A percentile compares a stretch with the other conserved stretches of the same genome.
Evolutionary conservation across 1,140 invertebrate species (phyloP).

Genomic region (Potamilus streckersoni): DNA sequence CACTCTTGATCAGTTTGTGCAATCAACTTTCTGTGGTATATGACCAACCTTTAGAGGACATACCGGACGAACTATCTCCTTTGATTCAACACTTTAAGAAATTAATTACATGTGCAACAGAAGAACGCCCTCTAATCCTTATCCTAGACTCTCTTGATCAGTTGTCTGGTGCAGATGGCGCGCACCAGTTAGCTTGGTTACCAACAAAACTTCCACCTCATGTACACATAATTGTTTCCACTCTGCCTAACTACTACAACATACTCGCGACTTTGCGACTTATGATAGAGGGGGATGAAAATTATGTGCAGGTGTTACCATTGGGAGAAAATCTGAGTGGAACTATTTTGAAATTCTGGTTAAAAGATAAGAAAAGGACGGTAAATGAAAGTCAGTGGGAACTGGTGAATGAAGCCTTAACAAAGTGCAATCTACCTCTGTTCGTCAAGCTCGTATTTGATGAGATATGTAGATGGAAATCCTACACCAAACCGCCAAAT

Average conservation of each 20-base stretch:
- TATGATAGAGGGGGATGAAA: slow-evolving; percentile 90
- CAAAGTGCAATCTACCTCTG: slow-evolving; percentile 94
- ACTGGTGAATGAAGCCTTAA: slow-evolving; percentile 89
- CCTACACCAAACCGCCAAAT: slow-evolving; percentile 93
- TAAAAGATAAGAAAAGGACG: slow-evolving; percentile 89
- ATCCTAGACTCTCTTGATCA: slow-evolving; percentile 68
- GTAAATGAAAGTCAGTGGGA: slow-evolving; percentile 87
- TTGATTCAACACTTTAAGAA: slow-evolving; percentile 96
- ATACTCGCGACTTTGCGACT: slow-evolving; percentile 74
- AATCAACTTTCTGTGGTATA: slow-evolving; percentile 97
- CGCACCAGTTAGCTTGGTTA: slow-evolving; percentile 97
- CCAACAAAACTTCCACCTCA: slow-evolving; percentile 88
- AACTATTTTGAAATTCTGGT: slow-evolving; percentile 95
- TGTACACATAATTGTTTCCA: slow-evolving; percentile 89
- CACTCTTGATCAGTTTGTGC: slow-evolving; percentile 94
- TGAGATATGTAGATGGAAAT: slow-evolving; percentile 96
- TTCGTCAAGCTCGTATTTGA: slow-evolving; percentile 92
- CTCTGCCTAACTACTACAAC: slow-evolving; percentile 63
- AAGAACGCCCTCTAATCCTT: slow-evolving; percentile 68
- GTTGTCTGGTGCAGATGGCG: slow-evolving; percentile 91
- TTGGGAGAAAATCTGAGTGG: slow-evolving; percentile 85
- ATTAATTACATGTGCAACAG: slow-evolving; percentile 72
- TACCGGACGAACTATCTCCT: slow-evolving; percentile 95
- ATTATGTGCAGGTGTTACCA: slow-evolving; percentile 78
- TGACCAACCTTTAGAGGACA: slow-evolving; percentile 89